These are phyloP conservation scores for Cyclargus thomasi DNA, from an alignment of 1,140 invertebrate species.

Conservation along the genomic window DNA sequence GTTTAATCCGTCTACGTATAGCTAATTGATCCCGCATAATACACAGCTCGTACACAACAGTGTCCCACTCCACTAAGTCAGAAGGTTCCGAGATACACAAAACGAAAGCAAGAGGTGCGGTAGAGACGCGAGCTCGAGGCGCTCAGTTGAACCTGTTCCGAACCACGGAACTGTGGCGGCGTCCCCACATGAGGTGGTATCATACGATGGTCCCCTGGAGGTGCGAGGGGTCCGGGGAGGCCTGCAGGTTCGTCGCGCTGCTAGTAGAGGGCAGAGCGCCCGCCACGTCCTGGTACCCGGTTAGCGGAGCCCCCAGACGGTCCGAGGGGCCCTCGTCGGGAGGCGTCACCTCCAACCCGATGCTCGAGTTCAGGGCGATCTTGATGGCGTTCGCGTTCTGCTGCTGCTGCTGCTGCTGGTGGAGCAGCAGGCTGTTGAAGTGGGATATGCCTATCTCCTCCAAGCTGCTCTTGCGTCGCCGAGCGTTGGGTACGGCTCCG, in stretches of 20 bases:
- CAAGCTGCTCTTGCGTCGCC: slow-evolving; percentile 84
- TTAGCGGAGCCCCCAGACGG: slow-evolving; percentile 68
- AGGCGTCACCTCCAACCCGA: slow-evolving; percentile 89
- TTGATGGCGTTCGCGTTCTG: slow-evolving; percentile 82
- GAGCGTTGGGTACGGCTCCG: slow-evolving; percentile 61
- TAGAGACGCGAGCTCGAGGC: slow-evolving; percentile 30
- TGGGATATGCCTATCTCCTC: slow-evolving; percentile 90
- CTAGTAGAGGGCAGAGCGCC: slow-evolving; percentile 73
- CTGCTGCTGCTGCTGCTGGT: slow-evolving; percentile 78
- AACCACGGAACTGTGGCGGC: slow-evolving; percentile 80
- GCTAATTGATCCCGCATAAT: slow-evolving; percentile 69
- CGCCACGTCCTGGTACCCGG: slow-evolving; percentile 63
- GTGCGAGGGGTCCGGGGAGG: slow-evolving; percentile 80
- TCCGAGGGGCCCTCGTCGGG: slow-evolving; percentile 82
- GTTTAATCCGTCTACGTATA: slow-evolving; percentile 48
- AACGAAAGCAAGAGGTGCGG: slow-evolving; percentile 19
- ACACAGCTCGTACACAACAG: slow-evolving; percentile 36
- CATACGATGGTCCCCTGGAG: slow-evolving; percentile 93
- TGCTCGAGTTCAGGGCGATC: slow-evolving; percentile 89
- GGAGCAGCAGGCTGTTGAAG: slow-evolving; percentile 78
- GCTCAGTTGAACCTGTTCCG: slow-evolving; percentile 79
- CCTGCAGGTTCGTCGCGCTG: slow-evolving; percentile 54
- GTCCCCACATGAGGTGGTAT: slow-evolving; percentile 93
- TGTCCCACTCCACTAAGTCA: slow-evolving; percentile 18
- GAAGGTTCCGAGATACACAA: slow-evolving; percentile 10